Conservation (phyloP, 2,888 invertebrate species). For the Asteroscopus sphinx region DNA sequence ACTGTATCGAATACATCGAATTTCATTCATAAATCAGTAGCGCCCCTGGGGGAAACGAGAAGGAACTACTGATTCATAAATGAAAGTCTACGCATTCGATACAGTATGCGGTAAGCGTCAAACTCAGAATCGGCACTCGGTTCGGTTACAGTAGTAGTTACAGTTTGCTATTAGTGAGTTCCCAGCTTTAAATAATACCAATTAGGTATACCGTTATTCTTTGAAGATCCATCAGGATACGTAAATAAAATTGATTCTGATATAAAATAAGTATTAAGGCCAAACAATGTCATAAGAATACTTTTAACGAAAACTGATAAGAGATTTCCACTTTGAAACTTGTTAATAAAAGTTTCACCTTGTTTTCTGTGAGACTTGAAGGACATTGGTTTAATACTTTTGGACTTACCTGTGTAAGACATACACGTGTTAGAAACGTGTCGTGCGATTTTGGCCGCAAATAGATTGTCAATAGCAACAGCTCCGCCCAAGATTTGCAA, state of each 20-base stretch:
- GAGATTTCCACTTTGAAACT: conserved; percentile 26
- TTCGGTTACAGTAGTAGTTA: no score
- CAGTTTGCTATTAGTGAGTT: no score
- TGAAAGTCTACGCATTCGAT: no score
- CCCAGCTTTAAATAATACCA: not conserved
- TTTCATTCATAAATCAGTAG: no score
- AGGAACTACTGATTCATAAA: no score
- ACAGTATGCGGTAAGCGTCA: no score
- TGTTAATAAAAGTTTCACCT: conserved; percentile 29
- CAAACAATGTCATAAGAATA: conserved; percentile 25
- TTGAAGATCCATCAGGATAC: conserved; percentile 1
- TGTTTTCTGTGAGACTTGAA: conserved; percentile 14
- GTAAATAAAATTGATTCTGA: not conserved
- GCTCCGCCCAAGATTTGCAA: no score
- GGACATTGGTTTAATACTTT: conserved; percentile 11
- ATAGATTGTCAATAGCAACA: not conserved
- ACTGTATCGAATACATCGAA: no score
- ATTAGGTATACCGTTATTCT: not conserved
- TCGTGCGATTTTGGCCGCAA: not conserved
- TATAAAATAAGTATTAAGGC: not conserved
- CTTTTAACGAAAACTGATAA: conserved; percentile 32
- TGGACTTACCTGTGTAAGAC: not conserved
- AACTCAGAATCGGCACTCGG: no score
- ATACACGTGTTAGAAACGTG: not conserved
- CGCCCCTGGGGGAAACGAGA: no score